Percentiles rank a stretch among this genome's conserved stretches.
phyloP scores from a whole-genome alignment of 1,140 invertebrate species.

The Popillia japonica region DNA sequence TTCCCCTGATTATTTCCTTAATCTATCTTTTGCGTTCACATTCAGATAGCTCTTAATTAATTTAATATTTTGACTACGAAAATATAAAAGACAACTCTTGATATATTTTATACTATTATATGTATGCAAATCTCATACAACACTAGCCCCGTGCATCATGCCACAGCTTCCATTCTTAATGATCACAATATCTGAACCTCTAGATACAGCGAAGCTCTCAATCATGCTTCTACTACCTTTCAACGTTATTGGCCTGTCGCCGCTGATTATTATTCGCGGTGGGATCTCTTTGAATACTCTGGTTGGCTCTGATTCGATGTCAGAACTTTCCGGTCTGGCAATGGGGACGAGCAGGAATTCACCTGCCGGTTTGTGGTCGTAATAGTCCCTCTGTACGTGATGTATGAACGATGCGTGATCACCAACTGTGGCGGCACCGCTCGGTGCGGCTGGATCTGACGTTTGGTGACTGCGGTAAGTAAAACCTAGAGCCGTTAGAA shows the following conservation, averaged over 20 bases:
- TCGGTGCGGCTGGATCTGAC: slow-evolving; percentile 52
- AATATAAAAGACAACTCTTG: too few species aligned
- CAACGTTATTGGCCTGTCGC: slow-evolving; percentile 48
- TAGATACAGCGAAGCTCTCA: slow-evolving; percentile 54
- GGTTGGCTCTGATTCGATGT: slow-evolving; percentile 49
- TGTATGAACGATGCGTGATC: slow-evolving; percentile 56
- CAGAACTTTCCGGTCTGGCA: slow-evolving; percentile 54
- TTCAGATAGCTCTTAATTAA: too few species aligned
- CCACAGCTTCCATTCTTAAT: slow-evolving; percentile 48
- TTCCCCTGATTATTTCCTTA: too few species aligned
- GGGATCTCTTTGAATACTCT: slow-evolving; percentile 49
- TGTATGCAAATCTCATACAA: slow-evolving; percentile 43
- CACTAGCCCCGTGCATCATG: slow-evolving; percentile 55
- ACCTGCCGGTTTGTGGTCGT: slow-evolving; percentile 48
- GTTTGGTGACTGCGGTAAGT: slow-evolving; percentile 55
- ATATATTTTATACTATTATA: too few species aligned
- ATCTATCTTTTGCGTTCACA: too few species aligned
- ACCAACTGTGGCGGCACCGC: slow-evolving; percentile 55
- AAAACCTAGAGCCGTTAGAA: slow-evolving; percentile 61
- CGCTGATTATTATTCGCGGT: slow-evolving; percentile 48
- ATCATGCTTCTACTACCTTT: slow-evolving; percentile 56
- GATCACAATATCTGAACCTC: slow-evolving; percentile 54
- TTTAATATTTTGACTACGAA: too few species aligned
- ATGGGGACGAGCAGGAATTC: slow-evolving; percentile 57
- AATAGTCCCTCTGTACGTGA: slow-evolving; percentile 52